Conservation (phyloP, 2,797 vertebrate genomes). For the Danio jaintianensis region DNA sequence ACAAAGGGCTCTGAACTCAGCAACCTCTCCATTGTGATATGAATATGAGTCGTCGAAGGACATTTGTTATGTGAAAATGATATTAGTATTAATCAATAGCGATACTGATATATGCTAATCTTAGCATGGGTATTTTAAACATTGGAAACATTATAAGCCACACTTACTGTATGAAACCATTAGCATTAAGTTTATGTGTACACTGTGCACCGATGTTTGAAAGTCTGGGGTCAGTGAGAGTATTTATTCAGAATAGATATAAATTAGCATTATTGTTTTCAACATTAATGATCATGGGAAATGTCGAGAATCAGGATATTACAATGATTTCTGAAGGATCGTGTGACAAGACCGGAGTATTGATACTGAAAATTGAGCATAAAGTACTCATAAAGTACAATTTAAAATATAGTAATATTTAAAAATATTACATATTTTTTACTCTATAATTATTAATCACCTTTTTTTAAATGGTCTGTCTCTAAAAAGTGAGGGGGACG, state of each 20-base stretch:
- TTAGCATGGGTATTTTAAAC: background rate
- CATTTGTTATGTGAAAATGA: constrained; percentile 18
- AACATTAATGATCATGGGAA: background rate
- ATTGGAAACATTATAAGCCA: background rate
- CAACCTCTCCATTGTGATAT: constrained; percentile 39
- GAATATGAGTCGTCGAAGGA: background rate
- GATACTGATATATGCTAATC: constrained; percentile 5
- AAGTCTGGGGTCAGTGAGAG: too few relatives aligned
- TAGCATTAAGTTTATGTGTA: too few relatives aligned
- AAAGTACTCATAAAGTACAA: too few relatives aligned
- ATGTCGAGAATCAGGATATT: background rate
- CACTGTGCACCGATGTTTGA: too few relatives aligned
- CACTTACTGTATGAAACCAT: background rate
- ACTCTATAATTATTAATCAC: background rate
- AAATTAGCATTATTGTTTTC: background rate
- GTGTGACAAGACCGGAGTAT: background rate
- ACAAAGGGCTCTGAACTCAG: constrained; percentile 13
- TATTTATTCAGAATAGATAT: background rate
- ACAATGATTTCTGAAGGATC: background rate
- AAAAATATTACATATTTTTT: background rate
- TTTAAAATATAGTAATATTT: background rate
- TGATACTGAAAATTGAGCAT: background rate
- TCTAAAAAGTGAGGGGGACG: too few relatives aligned
- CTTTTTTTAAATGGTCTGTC: too few relatives aligned
- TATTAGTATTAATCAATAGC: background rate